These are phyloP conservation scores for Notodonta ziczac DNA, from an alignment of 2,888 invertebrate species.

Conservation along the genomic window DNA sequence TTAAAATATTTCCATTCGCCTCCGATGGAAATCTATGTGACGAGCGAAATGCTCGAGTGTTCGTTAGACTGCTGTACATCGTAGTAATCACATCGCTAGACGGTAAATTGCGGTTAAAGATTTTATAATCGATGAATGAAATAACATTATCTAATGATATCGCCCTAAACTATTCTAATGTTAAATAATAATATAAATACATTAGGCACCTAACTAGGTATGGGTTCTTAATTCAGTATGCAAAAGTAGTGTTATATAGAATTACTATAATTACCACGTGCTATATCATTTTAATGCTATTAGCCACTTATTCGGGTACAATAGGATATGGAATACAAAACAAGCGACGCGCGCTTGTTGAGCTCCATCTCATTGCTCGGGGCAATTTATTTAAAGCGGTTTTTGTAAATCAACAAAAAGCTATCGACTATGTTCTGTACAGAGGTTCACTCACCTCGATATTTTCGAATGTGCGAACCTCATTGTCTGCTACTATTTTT, in stretches of 20 bases:
- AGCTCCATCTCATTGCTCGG: constrained; percentile 59
- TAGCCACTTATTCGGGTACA: constrained; percentile 36
- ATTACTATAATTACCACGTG: constrained; percentile 27
- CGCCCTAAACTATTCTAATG: neutral
- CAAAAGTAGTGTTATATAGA: neutral
- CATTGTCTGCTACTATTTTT: constrained; percentile 77
- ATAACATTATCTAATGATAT: neutral
- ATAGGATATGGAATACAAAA: constrained; percentile 37
- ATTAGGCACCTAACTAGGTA: too few relatives aligned
- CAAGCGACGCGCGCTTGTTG: constrained; percentile 40
- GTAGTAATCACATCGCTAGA: constrained; percentile 19
- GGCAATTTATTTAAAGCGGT: constrained; percentile 66
- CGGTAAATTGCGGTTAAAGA: neutral
- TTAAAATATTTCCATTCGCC: constrained; percentile 68
- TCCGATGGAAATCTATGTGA: constrained; percentile 55
- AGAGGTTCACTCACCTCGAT: constrained; percentile 75
- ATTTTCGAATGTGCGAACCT: constrained; percentile 78
- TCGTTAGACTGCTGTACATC: constrained; percentile 36
- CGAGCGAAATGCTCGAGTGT: constrained; percentile 47
- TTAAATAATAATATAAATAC: neutral
- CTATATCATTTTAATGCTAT: constrained; percentile 33
- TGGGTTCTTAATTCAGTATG: neutral
- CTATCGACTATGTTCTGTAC: constrained; percentile 66
- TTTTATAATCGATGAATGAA: neutral
- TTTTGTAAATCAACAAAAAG: constrained; percentile 76